Evolutionary conservation across 23 tunicate species (phyloP), one percentile per base, ranked within the genome.

Genomic region (Halocynthia aurantium): DNA sequence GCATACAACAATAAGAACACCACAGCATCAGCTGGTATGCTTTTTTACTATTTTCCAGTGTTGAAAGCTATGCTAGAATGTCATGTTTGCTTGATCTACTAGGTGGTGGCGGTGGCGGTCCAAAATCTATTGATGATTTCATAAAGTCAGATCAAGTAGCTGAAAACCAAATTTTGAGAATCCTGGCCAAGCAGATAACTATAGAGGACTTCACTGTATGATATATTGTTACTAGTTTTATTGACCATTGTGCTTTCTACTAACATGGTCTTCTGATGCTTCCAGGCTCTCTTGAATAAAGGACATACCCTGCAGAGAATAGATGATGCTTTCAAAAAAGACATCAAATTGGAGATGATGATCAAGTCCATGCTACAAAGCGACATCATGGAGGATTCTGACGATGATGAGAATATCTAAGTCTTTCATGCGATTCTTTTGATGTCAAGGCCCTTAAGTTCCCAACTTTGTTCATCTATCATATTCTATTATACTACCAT

Each of bases 1-100:
- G 69, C 57, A 10, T 84, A 84, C 71, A 69, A 77, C 77, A 84
- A 84, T 76, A 70, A 84, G 60, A 52, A 61, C 2, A 6, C 79
- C 17, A 31, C 7, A 8, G 53, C 73, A 15, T 10, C 61, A 57
- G 78, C 31, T 15, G 50, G 65, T 50, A 5, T n/a, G 56, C 0
- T 22, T 13, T 58, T 4, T 58, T 58, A 58, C 15, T 13, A n/a
- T 13, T 58, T 13, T 58, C 63, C 17, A 58, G 63, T 13, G 22
- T 67, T 1, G 19, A 50, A 15, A 15, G 51, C 50, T 50, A 72
- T 10, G 18, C 1, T 72, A 0, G 57, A 72, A 4, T 2, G n/a
- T 11, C 11, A 13, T 5, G 2, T 68, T 11, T 10, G 2, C 53
- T 15, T 75, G 8, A 21, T 15, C 11, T 8, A 7, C 12, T 13